phyloP scores from a whole-genome alignment of 2,888 invertebrate species.

The Polydrusus pterygomalis region DNA sequence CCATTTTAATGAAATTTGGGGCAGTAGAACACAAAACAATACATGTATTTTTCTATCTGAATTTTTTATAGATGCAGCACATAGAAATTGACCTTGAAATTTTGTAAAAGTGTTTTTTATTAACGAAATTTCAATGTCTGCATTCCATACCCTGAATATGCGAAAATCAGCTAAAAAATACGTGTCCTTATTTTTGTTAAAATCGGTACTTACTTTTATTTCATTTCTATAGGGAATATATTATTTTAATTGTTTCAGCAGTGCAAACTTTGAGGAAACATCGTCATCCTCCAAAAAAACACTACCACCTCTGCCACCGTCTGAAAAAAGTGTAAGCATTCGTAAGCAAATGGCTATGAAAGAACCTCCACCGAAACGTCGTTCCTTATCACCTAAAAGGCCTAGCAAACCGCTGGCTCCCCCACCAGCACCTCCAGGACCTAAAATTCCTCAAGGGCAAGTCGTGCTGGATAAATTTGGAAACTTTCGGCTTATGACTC shows the following conservation, averaged over 20 bases:
- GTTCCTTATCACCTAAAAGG: conserved; percentile 63
- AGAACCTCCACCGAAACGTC: conserved; percentile 74
- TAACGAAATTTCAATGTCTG: no score
- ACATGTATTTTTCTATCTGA: no score
- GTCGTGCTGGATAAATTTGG: conserved; percentile 85
- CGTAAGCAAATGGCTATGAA: conserved; percentile 79
- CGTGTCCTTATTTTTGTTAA: no score
- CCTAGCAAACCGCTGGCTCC: conserved; percentile 57
- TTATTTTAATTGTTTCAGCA: not conserved
- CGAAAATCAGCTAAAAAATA: no score
- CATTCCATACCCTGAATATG: no score
- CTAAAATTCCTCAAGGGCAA: conserved; percentile 72
- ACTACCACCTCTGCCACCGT: conserved; percentile 67
- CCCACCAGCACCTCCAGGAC: conserved; percentile 62
- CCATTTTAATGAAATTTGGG: no score
- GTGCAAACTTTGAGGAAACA: conserved; percentile 54
- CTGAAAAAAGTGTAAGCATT: conserved; percentile 77
- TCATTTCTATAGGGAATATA: not conserved
- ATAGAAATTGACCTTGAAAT: no score
- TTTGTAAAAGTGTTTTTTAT: no score
- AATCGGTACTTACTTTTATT: no score
- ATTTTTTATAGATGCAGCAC: no score
- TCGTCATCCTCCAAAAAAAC: conserved; percentile 68
- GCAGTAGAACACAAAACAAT: no score
- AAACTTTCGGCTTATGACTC: conserved; percentile 78